phyloP scores from a whole-genome alignment of 1,140 invertebrate genomes.

The Bicyclus anynana region DNA sequence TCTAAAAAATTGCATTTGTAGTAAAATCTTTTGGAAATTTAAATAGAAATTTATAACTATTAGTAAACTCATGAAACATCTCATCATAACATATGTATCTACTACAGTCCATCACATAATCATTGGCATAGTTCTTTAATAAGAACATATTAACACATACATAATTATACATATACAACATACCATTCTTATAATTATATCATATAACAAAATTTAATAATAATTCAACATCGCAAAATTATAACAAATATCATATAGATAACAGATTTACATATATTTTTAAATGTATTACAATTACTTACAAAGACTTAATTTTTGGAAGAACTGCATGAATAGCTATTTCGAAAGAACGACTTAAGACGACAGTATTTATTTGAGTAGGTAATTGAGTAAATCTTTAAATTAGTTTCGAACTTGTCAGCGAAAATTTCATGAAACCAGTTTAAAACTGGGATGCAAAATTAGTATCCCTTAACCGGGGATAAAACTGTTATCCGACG shows the following conservation, averaged over 20 bases:
- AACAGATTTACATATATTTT: background rate
- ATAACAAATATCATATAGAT: background rate
- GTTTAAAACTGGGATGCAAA: background rate
- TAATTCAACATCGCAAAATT: no score
- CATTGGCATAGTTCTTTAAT: no score
- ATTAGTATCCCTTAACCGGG: background rate
- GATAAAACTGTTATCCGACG: constrained; percentile 9
- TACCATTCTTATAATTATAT: no score
- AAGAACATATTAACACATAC: no score
- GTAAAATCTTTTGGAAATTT: no score
- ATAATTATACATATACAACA: no score
- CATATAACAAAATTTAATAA: no score
- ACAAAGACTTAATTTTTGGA: background rate
- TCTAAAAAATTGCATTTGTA: no score
- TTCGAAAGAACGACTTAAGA: background rate
- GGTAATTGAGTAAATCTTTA: background rate
- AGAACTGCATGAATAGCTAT: background rate
- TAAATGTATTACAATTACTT: background rate
- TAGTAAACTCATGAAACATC: no score
- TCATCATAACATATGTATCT: no score
- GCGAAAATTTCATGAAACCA: background rate
- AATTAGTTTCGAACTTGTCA: background rate
- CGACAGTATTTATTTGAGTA: background rate
- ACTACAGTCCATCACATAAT: no score
- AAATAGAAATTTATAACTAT: no score